phyloP scores from a whole-genome alignment of 2,113 vertebrate species.

The Calidris pugnax region DNA sequence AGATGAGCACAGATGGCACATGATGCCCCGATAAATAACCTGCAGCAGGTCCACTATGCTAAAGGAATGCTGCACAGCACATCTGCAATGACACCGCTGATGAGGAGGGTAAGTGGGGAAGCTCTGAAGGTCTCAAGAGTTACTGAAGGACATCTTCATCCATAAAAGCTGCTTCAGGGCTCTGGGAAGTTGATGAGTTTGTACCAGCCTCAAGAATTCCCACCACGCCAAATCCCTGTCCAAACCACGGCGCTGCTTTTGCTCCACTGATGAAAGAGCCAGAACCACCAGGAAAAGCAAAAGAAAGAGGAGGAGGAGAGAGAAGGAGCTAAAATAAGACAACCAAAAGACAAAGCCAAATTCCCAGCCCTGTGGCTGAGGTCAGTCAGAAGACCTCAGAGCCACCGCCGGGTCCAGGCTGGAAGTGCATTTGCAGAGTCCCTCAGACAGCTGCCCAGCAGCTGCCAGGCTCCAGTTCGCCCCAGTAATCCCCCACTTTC shows the following conservation, averaged over 20 bases:
- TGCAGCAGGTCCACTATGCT: accelerated
- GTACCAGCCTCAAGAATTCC: not conserved
- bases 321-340: not conserved
- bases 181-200: not conserved
- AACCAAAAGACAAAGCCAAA: not conserved
- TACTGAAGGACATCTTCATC: not conserved
- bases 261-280: not conserved
- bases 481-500: not conserved
- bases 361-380: not conserved
- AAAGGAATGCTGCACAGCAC: not conserved
- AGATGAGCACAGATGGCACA: accelerated
- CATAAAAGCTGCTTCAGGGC: not conserved
- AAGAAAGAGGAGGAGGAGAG: not conserved
- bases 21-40: accelerated
- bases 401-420: not conserved
- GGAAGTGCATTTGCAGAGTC: not conserved
- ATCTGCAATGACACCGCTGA: accelerated
- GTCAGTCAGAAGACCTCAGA: not conserved
- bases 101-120: not conserved
- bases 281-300: not conserved
- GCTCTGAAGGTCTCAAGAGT: not conserved
- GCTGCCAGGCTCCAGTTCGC: not conserved
- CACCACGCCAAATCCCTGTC: not conserved
- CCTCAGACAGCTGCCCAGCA: not conserved
- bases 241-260: not conserved